These are phyloP conservation scores for Astreopora myriophthalma DNA, from an alignment of 64 coral and sea anemone species.

Conservation along the genomic window DNA sequence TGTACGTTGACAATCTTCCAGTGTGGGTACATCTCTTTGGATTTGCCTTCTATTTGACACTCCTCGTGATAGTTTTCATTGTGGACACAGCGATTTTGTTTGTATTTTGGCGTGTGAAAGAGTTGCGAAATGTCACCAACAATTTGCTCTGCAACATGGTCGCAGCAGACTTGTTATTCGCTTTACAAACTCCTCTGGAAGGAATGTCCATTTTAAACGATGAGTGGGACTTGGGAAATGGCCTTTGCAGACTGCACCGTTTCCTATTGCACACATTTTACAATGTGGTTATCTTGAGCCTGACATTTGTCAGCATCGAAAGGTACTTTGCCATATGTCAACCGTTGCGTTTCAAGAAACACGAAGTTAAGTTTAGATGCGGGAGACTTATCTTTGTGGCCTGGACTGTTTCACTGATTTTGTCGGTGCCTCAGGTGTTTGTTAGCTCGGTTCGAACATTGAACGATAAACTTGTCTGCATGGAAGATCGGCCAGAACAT, in stretches of 20 bases:
- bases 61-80: conserved; percentile 29
- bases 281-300: conserved; percentile 37
- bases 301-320: conserved; percentile 54
- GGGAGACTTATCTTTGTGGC: not conserved
- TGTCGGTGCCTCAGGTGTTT: conserved; percentile 28
- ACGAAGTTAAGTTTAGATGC: not conserved
- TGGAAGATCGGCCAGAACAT: conserved; percentile 6
- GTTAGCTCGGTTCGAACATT: conserved; percentile 15
- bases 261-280: conserved; percentile 50
- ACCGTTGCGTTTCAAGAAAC: conserved; percentile 24
- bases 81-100: conserved; percentile 43
- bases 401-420: conserved; percentile 31
- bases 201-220: not conserved
- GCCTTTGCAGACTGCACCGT: conserved; percentile 31
- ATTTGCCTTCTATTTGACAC: not conserved
- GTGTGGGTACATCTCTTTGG: not conserved
- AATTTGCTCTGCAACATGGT: conserved; percentile 56
- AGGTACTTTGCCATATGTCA: conserved; percentile 63
- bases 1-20: not conserved
- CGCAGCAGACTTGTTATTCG: conserved; percentile 51
- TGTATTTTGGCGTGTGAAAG: conserved; percentile 31
- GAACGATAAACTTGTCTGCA: conserved; percentile 26
- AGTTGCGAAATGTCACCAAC: conserved; percentile 60
- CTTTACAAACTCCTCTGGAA: conserved; percentile 46
- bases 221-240: not conserved